Conservation (phyloP, 2,113 vertebrate species). For the Fulica atra region DNA sequence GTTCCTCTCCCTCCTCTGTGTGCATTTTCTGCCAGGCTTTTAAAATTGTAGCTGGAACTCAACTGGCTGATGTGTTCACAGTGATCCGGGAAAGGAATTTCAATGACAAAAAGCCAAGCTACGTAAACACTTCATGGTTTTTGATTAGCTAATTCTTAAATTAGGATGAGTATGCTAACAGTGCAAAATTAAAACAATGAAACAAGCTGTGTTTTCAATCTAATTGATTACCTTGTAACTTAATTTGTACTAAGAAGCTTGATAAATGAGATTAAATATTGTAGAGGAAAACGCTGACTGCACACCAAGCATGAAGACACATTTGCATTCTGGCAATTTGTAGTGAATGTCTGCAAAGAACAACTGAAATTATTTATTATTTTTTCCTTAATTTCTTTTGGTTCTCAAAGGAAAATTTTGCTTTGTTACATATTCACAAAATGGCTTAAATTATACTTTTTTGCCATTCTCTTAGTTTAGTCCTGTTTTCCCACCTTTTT, state of each 20-base stretch:
- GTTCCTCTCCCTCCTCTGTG: neutral
- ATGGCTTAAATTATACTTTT: neutral
- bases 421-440: neutral
- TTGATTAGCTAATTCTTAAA: constrained; percentile 57
- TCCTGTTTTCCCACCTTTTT: neutral
- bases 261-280: constrained; percentile 62
- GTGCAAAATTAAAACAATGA: constrained; percentile 58
- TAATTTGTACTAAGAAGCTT: constrained; percentile 67
- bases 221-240: constrained; percentile 65
- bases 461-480: neutral
- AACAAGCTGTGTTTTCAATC: constrained; percentile 52
- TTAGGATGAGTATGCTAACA: constrained; percentile 42
- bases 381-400: neutral
- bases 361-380: neutral
- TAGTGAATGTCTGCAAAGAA: neutral
- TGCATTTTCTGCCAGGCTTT: neutral
- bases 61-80: neutral
- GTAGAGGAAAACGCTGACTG: constrained; percentile 28
- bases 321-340: neutral
- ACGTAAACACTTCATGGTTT: constrained; percentile 48
- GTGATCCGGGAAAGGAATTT: constrained; percentile 11
- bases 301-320: neutral
- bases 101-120: constrained; percentile 45
- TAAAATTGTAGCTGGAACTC: neutral
- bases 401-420: neutral